Percentiles rank a stretch among this genome's conserved stretches.
phyloP scores from a whole-genome alignment of 2,797 vertebrate genomes.

The Crocidura indochinensis region DNA sequence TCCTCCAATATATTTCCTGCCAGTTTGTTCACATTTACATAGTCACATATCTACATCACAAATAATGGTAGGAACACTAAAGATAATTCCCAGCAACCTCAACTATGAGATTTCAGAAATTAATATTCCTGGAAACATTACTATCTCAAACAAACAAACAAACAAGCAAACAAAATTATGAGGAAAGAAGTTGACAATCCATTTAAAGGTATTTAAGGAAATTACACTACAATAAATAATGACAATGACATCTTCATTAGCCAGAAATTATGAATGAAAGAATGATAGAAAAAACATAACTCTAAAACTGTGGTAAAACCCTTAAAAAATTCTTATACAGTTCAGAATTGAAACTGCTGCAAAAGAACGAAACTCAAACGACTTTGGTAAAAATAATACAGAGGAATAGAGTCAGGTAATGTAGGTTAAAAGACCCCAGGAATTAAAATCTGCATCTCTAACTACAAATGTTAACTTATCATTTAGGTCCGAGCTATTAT shows the following conservation, averaged over 20 bases:
- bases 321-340: constrained; percentile 11
- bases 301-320: neutral
- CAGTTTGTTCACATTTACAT: neutral
- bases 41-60: neutral
- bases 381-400: neutral
- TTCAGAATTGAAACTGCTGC: neutral
- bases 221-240: constrained; percentile 42
- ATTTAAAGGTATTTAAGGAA: constrained; percentile 46
- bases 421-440: neutral
- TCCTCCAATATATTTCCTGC: neutral
- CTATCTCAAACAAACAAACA: neutral
- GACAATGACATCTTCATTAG: neutral
- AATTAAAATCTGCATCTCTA: neutral
- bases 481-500: neutral
- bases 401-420: neutral
- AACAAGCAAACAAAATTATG: neutral
- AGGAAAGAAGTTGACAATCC: constrained; percentile 29
- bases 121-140: neutral
- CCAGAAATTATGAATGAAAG: neutral
- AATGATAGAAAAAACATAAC: neutral
- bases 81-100: neutral
- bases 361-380: neutral
- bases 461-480: neutral
- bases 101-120: constrained; percentile 27
- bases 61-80: no score